A percentile compares a stretch with the other conserved stretches of the same genome.
Evolutionary conservation across 2,888 invertebrate species (phyloP).

Genomic region (Masnerella sp.): DNA sequence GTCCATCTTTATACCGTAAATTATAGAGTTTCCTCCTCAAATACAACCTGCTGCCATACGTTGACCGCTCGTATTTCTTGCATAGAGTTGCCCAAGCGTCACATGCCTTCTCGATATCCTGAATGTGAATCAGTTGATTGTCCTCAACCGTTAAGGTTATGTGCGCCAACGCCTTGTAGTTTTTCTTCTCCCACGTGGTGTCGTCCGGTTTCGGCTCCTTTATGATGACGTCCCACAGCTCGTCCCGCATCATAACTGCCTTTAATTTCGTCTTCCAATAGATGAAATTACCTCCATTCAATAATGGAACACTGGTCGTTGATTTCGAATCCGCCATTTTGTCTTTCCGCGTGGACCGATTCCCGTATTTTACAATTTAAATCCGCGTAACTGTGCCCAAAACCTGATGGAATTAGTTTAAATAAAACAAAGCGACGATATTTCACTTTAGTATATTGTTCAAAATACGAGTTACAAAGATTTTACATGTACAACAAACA

Average conservation of each 20-base stretch:
- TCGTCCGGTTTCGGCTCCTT: constrained; percentile 4
- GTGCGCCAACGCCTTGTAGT: constrained; percentile 53
- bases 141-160: constrained; percentile 57
- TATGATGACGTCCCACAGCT: constrained; percentile 53
- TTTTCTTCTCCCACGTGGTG: constrained; percentile 47
- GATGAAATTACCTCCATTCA: constrained; percentile 58
- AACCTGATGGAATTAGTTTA: too few species aligned
- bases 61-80: constrained; percentile 21
- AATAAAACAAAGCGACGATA: too few species aligned
- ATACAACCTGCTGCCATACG: constrained; percentile 22
- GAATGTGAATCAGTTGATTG: constrained; percentile 44
- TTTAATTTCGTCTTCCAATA: constrained; percentile 60
- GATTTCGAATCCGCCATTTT: constrained; percentile 8
- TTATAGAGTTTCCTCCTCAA: constrained; percentile 21
- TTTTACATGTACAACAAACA: too few species aligned
- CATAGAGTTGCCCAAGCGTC: constrained; percentile 42
- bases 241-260: constrained; percentile 56
- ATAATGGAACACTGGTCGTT: constrained; percentile 9
- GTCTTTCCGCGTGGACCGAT: constrained; percentile 5
- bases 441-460: too few species aligned
- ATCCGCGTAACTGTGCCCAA: background rate
- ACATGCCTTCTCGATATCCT: constrained; percentile 29
- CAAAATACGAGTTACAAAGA: too few species aligned
- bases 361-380: background rate
- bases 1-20: constrained; percentile 3